These are phyloP conservation scores for Bungarus multicinctus DNA, from an alignment of 2,113 vertebrate species.

Conservation along the genomic window DNA sequence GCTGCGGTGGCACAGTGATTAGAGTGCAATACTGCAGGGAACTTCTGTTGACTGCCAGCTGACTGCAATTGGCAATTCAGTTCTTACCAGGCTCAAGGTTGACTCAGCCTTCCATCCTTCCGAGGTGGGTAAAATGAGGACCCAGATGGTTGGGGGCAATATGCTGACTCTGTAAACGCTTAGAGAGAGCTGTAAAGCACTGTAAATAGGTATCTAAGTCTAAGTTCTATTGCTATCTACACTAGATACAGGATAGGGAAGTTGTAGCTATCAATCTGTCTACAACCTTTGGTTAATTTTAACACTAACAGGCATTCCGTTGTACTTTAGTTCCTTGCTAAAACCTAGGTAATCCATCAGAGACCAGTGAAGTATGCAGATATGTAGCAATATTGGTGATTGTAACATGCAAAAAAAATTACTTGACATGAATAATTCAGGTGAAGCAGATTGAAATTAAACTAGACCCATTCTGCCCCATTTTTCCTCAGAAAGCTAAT, in stretches of 20 bases:
- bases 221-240: too few relatives aligned
- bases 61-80: too few relatives aligned
- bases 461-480: neutral
- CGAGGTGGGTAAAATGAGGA: too few relatives aligned
- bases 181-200: too few relatives aligned
- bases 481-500: neutral
- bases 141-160: too few relatives aligned
- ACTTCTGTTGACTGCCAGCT: too few relatives aligned
- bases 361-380: conserved; percentile 11
- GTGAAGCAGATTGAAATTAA: neutral
- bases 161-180: too few relatives aligned
- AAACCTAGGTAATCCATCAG: conserved; percentile 18
- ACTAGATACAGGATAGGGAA: neutral
- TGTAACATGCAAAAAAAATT: neutral
- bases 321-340: neutral
- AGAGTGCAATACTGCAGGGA: too few relatives aligned
- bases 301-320: neutral
- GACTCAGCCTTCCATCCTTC: too few relatives aligned
- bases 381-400: rapidly evolving
- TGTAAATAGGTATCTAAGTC: too few relatives aligned
- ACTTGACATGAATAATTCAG: neutral
- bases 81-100: too few relatives aligned
- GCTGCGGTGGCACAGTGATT: too few relatives aligned
- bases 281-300: conserved; percentile 4
- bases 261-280: neutral